These are phyloP conservation scores for Alouatta palliata DNA, from an alignment of 2,113 vertebrate genomes.

Conservation along the genomic window DNA sequence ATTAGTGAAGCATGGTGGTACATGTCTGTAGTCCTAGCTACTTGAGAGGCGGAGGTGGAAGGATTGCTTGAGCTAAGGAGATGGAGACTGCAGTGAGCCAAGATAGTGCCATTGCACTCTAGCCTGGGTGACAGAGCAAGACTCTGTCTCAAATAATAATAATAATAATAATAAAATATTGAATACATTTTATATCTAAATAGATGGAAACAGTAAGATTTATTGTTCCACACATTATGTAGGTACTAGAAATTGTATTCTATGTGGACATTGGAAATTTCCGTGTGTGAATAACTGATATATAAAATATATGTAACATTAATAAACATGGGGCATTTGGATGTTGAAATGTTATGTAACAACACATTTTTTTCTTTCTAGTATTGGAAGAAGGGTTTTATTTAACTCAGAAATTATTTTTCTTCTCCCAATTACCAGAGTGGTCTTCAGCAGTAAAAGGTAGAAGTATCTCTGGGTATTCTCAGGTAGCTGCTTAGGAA, in stretches of 20 bases:
- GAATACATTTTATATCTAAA: not conserved
- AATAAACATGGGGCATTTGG: not conserved
- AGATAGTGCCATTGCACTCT: too few relatives aligned
- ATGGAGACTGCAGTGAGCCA: too few relatives aligned
- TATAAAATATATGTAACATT: not conserved
- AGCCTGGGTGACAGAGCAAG: too few relatives aligned
- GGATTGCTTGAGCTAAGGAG: too few relatives aligned
- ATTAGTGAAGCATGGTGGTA: too few relatives aligned
- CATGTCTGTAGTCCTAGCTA: too few relatives aligned
- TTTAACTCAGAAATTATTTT: conserved; percentile 12
- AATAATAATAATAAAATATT: not conserved
- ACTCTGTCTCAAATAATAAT: too few relatives aligned
- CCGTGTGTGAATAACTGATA: not conserved
- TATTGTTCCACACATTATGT: not conserved
- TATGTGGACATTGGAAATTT: not conserved
- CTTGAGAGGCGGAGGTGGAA: too few relatives aligned
- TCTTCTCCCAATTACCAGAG: not conserved
- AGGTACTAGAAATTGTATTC: not conserved
- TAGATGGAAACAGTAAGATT: not conserved
- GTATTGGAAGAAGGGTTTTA: not conserved
- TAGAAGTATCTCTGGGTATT: not conserved
- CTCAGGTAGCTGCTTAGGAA: not conserved
- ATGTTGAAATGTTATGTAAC: not conserved
- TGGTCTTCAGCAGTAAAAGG: not conserved
- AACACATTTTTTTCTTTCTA: not conserved